Evolutionary conservation across 2,888 invertebrate genomes (phyloP).

Genomic region (Brenthis ino): DNA sequence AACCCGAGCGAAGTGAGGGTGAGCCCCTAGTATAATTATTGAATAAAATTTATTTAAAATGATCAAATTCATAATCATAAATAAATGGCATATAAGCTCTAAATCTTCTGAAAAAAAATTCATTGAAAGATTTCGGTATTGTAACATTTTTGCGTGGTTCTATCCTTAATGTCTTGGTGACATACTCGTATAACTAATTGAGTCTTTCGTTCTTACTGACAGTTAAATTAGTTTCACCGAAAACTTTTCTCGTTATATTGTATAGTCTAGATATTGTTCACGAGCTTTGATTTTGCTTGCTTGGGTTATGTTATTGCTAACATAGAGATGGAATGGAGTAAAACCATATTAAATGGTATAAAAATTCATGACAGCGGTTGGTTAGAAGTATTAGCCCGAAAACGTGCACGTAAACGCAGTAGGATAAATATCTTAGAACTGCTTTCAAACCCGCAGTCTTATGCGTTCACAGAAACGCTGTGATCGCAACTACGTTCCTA

Average conservation of each 20-base stretch:
- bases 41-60: no score
- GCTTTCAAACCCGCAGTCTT: no score
- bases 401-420: neutral
- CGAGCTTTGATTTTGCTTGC: constrained; percentile 17
- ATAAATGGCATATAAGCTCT: neutral
- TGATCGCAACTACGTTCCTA: no score
- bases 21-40: no score
- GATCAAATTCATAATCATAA: no score
- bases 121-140: constrained; percentile 32
- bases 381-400: no score
- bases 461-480: neutral
- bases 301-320: neutral
- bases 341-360: no score
- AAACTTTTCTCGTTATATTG: constrained; percentile 36
- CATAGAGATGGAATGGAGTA: no score
- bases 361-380: no score
- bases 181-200: constrained; percentile 44
- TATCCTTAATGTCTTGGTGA: constrained; percentile 41
- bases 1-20: no score
- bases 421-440: no score
- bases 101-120: constrained; percentile 33
- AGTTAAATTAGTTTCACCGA: constrained; percentile 49
- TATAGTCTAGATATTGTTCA: constrained; percentile 14
- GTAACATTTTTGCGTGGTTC: constrained; percentile 38
- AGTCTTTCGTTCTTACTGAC: constrained; percentile 40